Evolutionary conservation across 2,113 vertebrate species (phyloP).

Genomic region (Sarotherodon lohbergeri): DNA sequence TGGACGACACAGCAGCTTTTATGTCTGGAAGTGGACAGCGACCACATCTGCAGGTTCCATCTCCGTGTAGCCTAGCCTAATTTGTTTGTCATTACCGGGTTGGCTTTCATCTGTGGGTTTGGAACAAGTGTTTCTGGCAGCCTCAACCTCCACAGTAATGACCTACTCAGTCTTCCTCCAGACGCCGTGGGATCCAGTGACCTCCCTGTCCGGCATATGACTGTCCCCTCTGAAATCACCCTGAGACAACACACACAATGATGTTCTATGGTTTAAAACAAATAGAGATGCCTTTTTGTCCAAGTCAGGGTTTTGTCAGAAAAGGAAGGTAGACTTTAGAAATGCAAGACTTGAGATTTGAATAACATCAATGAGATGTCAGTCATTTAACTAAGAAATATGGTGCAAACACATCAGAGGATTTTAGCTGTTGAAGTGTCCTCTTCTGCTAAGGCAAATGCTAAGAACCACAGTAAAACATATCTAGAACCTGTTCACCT

Average conservation of each 20-base stretch:
- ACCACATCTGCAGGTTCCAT: conserved; percentile 53
- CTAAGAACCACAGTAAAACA: not conserved
- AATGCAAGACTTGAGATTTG: not conserved
- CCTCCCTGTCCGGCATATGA: not conserved
- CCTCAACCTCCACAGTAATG: not conserved
- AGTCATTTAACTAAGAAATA: not conserved
- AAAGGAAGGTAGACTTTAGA: not conserved
- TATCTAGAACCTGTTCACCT: not conserved
- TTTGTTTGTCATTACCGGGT: conserved; percentile 54
- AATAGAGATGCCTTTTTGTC: not conserved
- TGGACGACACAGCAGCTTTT: conserved; percentile 13
- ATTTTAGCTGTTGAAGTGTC: not conserved
- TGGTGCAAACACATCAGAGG: not conserved
- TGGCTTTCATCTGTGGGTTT: conserved; percentile 30
- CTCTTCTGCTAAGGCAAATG: not conserved
- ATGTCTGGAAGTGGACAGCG: conserved; percentile 36
- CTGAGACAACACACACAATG: not conserved
- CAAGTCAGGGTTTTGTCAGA: not conserved
- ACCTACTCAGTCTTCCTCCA: conserved; percentile 12
- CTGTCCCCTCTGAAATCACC: conserved; percentile 14
- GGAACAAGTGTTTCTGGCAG: conserved; percentile 29
- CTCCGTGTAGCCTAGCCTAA: not conserved
- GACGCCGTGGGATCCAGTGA: not conserved
- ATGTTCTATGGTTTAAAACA: not conserved
- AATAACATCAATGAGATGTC: not conserved